Percentiles rank a stretch among this genome's conserved stretches.
These are phyloP conservation scores for Malurus alboscapulatus DNA, from an alignment of 2,113 vertebrate species.

Conservation along the genomic window DNA sequence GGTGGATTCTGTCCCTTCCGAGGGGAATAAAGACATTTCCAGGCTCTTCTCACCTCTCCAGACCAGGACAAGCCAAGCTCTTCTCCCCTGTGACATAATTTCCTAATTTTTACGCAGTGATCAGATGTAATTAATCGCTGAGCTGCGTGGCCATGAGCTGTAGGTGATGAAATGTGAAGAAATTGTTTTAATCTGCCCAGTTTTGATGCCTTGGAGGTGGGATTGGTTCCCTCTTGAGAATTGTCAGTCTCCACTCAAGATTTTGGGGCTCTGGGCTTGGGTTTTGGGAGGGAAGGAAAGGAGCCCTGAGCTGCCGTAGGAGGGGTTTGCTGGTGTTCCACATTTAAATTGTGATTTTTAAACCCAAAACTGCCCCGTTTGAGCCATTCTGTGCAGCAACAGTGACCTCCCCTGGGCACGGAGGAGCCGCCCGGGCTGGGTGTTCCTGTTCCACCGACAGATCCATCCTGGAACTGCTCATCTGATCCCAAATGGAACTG, in stretches of 20 bases:
- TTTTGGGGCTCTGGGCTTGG: neutral
- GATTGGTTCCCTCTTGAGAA: neutral
- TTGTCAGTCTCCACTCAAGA: neutral
- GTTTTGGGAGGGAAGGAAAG: neutral
- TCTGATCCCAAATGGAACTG: too few species aligned
- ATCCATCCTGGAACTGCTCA: neutral
- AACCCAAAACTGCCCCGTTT: neutral
- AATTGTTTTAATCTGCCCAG: neutral
- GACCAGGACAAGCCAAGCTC: neutral
- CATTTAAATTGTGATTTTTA: fast-evolving
- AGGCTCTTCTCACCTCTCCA: neutral
- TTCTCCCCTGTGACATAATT: neutral
- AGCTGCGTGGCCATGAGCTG: neutral
- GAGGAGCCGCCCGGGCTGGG: fast-evolving
- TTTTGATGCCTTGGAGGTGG: neutral
- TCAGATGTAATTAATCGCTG: neutral
- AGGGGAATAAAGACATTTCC: neutral
- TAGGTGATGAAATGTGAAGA: neutral
- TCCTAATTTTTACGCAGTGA: fast-evolving
- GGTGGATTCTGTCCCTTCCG: neutral
- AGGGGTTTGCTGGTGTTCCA: neutral
- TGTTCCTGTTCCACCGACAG: fast-evolving
- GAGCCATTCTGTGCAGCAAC: neutral
- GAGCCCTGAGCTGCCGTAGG: neutral
- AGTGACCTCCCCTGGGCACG: conserved; percentile 48